Percentiles rank a stretch among this genome's conserved stretches.
Conservation (phyloP, 2,888 invertebrate species). For the Cryptosula pallasiana region DNA sequence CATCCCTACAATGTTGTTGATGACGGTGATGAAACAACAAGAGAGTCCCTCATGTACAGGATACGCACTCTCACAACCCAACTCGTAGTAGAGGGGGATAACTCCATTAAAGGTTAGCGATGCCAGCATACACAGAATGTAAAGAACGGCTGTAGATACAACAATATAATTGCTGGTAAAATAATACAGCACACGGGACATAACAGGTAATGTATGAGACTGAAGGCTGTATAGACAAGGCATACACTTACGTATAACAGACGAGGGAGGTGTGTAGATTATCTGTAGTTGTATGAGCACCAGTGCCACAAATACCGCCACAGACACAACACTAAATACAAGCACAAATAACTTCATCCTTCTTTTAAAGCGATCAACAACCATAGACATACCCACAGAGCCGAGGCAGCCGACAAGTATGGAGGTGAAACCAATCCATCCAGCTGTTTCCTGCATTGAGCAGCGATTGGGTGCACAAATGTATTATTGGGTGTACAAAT, state of each 20-base stretch:
- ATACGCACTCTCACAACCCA: conserved; percentile 40
- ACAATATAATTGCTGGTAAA: no score
- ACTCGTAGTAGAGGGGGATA: conserved; percentile 39
- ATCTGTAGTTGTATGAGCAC: background rate
- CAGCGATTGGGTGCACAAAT: no score
- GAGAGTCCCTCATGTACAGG: conserved; percentile 38
- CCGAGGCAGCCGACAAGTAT: conserved; percentile 33
- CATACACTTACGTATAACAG: background rate
- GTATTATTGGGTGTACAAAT: no score
- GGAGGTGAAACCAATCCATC: conserved; percentile 40
- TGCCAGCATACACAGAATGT: conserved; percentile 31
- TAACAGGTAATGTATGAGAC: no score
- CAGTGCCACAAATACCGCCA: background rate
- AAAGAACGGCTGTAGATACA: conserved; percentile 29
- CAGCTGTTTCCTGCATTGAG: conserved; percentile 38
- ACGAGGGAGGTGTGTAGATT: background rate
- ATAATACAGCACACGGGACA: no score
- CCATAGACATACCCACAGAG: conserved; percentile 35
- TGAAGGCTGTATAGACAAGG: no score
- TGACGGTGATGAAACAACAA: conserved; percentile 26
- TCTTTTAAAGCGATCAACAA: conserved; percentile 37
- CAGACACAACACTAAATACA: background rate
- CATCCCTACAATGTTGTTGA: conserved; percentile 25
- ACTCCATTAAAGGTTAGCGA: conserved; percentile 35
- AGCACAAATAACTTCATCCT: conserved; percentile 38